phyloP scores from a whole-genome alignment of 2,888 invertebrate species.

The Thera britannica region DNA sequence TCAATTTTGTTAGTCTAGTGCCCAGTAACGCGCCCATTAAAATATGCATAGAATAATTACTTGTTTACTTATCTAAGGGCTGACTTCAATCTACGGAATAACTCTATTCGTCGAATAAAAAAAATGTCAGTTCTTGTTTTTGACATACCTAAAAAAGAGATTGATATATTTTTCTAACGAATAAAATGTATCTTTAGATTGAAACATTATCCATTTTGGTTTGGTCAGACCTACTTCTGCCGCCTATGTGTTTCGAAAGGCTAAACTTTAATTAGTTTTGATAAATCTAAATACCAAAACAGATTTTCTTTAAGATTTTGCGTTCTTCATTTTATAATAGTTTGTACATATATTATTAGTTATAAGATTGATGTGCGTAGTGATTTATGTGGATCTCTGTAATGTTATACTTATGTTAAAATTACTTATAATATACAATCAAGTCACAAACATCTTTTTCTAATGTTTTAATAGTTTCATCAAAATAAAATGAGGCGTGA shows the following conservation, averaged over 20 bases:
- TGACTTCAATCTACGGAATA: too few relatives aligned
- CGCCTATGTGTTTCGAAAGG: neutral
- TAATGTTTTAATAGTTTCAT: neutral
- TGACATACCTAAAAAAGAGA: too few relatives aligned
- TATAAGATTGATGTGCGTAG: neutral
- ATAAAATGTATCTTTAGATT: too few relatives aligned
- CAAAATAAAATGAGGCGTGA: too few relatives aligned
- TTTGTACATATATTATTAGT: neutral
- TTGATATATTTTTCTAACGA: too few relatives aligned
- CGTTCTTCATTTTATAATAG: neutral
- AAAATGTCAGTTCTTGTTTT: too few relatives aligned
- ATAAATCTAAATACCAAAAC: neutral
- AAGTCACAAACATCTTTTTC: neutral
- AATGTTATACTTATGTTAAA: neutral
- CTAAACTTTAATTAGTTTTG: neutral
- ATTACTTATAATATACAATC: neutral
- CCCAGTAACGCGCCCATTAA: neutral
- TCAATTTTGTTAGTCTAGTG: neutral
- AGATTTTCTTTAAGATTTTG: neutral
- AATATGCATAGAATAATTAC: too few relatives aligned
- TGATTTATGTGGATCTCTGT: slow-evolving; percentile 5
- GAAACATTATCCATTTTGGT: neutral
- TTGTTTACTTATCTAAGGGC: too few relatives aligned
- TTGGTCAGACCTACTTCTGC: neutral
- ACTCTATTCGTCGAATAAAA: too few relatives aligned